Evolutionary conservation across 2,888 invertebrate genomes (phyloP), one percentile per base, ranked within the genome.

Genomic region (Artemia sinica): DNA sequence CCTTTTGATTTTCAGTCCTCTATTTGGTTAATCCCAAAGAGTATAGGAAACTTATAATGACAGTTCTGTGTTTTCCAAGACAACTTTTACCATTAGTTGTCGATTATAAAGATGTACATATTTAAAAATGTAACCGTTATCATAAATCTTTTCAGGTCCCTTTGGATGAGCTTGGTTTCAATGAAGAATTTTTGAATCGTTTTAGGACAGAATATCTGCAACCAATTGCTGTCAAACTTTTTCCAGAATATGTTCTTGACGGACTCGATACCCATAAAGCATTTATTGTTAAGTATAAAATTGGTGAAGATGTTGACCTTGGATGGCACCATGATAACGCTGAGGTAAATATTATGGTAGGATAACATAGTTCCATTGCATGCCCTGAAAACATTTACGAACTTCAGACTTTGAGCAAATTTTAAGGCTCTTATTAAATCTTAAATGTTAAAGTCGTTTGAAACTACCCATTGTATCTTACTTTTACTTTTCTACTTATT

Each of bases 271-370:
- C 79, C 7, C 79, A 79, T 72, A 77, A 77, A 72, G 77, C 78
- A 8, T 80, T 80, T 71, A 74, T 76, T 66, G 79, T 80, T 5
- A 73, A 74, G 28, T 80, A 80, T 73, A 74, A 75, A 65, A 70
- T 74, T 6, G 75, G 73, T 6, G 73, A 76, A 68, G 79, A 80
- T 73, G 70, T 72, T 41, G 77, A 78, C 69, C 74, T 80, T 13
- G 73, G 73, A 68, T 76, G 74, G 72, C 80, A 80, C 73, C 79
- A 74, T 74, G 80, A 80, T 74, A 80, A 80, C 71, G 76, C 79
- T 41, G 80, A 80, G 73, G 75, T 75, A 72, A 49, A 49, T 18
- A 1, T 14, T 28, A 66, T 13, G 12, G 12, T 66, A 13, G 12
- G 12, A 13, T n/a, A 12, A 12, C n/a, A n/a, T n/a, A 28, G 5